phyloP scores from a whole-genome alignment of 2,113 vertebrate genomes.

The Rafetus swinhoei region DNA sequence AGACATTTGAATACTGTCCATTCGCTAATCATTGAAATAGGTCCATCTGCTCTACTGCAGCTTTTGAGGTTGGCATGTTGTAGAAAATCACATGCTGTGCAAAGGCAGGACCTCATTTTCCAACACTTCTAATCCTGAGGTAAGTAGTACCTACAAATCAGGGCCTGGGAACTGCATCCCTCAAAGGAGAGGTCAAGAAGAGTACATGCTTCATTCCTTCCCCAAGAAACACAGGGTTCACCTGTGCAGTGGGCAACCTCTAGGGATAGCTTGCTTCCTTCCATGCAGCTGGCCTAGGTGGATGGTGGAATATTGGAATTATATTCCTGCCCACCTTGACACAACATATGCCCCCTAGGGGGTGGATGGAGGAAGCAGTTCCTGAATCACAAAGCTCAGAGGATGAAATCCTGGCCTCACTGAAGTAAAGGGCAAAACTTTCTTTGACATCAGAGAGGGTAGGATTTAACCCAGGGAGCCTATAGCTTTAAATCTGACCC shows the following conservation, averaged over 20 bases:
- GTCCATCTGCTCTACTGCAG: rapidly evolving
- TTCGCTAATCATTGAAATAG: not conserved
- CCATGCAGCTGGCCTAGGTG: not conserved
- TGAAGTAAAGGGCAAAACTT: not conserved
- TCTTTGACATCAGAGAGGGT: not conserved
- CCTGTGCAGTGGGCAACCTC: not conserved
- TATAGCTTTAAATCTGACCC: not conserved
- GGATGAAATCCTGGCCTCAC: slow-evolving; percentile 1
- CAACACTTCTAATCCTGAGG: not conserved
- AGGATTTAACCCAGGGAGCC: not conserved
- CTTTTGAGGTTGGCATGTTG: not conserved
- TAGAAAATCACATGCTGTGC: not conserved
- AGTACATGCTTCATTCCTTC: not conserved
- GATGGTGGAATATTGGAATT: not conserved
- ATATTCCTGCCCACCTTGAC: not conserved
- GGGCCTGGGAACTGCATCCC: not conserved
- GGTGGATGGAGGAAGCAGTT: not conserved
- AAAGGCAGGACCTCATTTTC: not conserved
- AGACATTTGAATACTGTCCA: not conserved
- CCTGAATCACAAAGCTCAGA: not conserved
- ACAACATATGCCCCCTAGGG: not conserved
- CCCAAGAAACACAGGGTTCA: not conserved
- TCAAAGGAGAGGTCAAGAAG: not conserved
- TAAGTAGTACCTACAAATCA: not conserved
- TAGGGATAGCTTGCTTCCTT: not conserved